These are phyloP conservation scores for Drosophila neutralis DNA, from an alignment of 2,888 invertebrate genomes.

Conservation along the genomic window DNA sequence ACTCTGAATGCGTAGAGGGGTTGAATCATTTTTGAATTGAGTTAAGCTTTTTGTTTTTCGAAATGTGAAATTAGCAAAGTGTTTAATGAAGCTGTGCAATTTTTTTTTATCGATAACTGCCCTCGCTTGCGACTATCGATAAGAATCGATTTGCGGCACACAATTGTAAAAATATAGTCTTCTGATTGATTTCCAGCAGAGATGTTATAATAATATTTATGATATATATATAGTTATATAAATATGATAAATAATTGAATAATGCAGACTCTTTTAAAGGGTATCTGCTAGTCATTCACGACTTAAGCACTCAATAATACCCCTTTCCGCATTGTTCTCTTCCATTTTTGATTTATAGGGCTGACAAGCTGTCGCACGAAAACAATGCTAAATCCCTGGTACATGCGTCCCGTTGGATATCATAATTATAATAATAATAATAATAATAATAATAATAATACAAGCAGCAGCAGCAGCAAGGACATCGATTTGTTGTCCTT, in stretches of 20 bases:
- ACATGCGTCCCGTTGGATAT: slow-evolving; percentile 75
- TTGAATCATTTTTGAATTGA: not conserved
- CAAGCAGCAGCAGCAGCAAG: slow-evolving; percentile 36
- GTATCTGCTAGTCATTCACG: slow-evolving; percentile 9
- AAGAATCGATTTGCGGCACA: too few species aligned
- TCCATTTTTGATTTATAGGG: slow-evolving; percentile 68
- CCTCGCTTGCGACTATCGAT: too few species aligned
- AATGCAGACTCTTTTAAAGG: not conserved
- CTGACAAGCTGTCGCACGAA: slow-evolving; percentile 72
- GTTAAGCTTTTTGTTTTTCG: not conserved
- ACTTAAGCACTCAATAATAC: not conserved
- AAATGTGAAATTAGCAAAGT: not conserved
- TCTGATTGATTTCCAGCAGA: too few species aligned
- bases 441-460: slow-evolving; percentile 4
- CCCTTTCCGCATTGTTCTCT: slow-evolving; percentile 26
- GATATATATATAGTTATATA: not conserved
- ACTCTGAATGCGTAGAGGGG: not conserved
- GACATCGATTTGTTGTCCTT: slow-evolving; percentile 53
- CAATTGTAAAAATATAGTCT: too few species aligned
- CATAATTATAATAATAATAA: slow-evolving; percentile 67
- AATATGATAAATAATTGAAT: rapidly evolving
- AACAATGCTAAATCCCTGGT: slow-evolving; percentile 74
- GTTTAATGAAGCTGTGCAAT: too few species aligned
- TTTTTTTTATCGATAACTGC: too few species aligned
- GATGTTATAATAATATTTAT: not conserved